phyloP scores from a whole-genome alignment of 2,113 vertebrate species.

The Coregonus clupeaformis region DNA sequence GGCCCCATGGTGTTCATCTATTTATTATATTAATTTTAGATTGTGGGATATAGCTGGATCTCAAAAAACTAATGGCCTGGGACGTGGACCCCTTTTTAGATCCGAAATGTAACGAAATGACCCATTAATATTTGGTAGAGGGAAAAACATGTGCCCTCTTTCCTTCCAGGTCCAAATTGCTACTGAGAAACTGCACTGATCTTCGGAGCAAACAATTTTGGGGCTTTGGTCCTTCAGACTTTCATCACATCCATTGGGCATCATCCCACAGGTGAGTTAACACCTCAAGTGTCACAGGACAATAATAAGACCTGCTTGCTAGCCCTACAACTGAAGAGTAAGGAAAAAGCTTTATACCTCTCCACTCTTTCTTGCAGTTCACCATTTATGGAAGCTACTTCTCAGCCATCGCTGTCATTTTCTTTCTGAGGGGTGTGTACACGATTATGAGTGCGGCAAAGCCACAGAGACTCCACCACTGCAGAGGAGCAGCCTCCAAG shows the following conservation, averaged over 20 bases:
- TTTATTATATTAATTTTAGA: too few species aligned
- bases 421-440: constrained; percentile 78
- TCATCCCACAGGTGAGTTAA: constrained; percentile 80
- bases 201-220: constrained; percentile 88
- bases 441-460: constrained; percentile 49
- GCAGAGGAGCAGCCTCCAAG: background rate
- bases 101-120: too few species aligned
- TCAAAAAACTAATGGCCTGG: too few species aligned
- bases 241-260: constrained; percentile 79
- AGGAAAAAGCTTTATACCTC: background rate
- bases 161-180: constrained; percentile 85
- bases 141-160: background rate
- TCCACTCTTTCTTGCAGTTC: constrained; percentile 75
- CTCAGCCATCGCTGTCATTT: constrained; percentile 78
- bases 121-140: too few species aligned
- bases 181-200: constrained; percentile 85
- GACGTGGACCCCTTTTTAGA: too few species aligned
- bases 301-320: background rate
- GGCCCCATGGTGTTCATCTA: too few species aligned
- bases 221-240: constrained; percentile 84
- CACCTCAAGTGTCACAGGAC: background rate
- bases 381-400: constrained; percentile 87
- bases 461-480: background rate
- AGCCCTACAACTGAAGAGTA: too few species aligned
- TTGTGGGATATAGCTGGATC: too few species aligned